Evolutionary conservation across 1,140 invertebrate species (phyloP).

Genomic region (Nymphalis io): DNA sequence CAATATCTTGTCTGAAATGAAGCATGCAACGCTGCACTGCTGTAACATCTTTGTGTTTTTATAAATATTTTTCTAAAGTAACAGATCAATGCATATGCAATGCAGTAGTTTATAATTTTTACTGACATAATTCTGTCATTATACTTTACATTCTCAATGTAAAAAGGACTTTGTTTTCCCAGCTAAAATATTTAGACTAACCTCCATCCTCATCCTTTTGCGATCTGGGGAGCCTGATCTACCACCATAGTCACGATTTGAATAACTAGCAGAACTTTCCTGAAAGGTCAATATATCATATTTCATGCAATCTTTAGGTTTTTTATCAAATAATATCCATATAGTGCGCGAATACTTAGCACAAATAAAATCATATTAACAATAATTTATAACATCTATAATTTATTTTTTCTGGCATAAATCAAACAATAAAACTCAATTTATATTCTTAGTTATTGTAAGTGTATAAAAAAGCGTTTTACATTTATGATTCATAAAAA

Average conservation of each 20-base stretch:
- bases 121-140: neutral
- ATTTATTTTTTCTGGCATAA: too few relatives aligned
- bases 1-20: neutral
- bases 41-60: neutral
- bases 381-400: too few relatives aligned
- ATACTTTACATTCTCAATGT: neutral
- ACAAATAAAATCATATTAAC: neutral
- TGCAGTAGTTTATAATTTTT: neutral
- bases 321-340: neutral
- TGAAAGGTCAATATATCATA: constrained; percentile 49
- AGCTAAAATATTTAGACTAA: constrained; percentile 48
- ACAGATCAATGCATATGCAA: constrained; percentile 1
- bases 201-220: constrained; percentile 80
- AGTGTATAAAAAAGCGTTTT: too few relatives aligned
- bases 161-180: neutral
- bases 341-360: neutral
- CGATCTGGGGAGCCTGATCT: constrained; percentile 75
- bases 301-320: neutral
- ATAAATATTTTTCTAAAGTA: neutral
- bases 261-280: constrained; percentile 67
- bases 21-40: neutral
- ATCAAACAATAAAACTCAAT: too few relatives aligned
- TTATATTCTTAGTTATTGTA: too few relatives aligned
- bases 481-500: too few relatives aligned
- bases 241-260: constrained; percentile 74